phyloP scores from a whole-genome alignment of 1,140 invertebrate species.

The Cydia strobilella region DNA sequence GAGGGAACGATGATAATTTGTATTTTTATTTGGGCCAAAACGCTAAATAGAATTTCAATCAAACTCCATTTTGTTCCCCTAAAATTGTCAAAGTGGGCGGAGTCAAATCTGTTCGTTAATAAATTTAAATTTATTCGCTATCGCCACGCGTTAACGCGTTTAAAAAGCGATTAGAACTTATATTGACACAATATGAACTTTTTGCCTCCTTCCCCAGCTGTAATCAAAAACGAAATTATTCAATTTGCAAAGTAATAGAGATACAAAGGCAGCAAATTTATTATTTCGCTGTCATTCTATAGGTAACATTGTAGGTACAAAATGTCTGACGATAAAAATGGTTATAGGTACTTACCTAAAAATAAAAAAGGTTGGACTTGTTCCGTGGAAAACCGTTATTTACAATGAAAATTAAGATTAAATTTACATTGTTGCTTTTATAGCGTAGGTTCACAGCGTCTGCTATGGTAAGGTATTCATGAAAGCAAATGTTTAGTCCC shows the following conservation, averaged over 20 bases:
- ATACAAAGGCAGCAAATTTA: constrained; percentile 24
- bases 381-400: constrained; percentile 45
- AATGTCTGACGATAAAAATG: constrained; percentile 16
- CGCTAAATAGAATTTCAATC: constrained; percentile 48
- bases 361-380: constrained; percentile 16
- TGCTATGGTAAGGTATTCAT: constrained; percentile 77
- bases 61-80: constrained; percentile 75
- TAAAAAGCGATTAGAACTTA: constrained; percentile 80
- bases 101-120: constrained; percentile 73
- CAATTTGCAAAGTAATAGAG: constrained; percentile 64
- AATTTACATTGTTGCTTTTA: constrained; percentile 76
- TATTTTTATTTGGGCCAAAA: constrained; percentile 14
- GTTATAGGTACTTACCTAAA: neutral
- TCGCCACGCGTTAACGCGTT: constrained; percentile 71
- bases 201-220: constrained; percentile 63
- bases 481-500: constrained; percentile 72
- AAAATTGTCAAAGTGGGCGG: constrained; percentile 67
- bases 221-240: constrained; percentile 76
- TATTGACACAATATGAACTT: constrained; percentile 80
- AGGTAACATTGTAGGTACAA: neutral
- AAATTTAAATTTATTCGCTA: constrained; percentile 79
- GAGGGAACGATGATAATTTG: constrained; percentile 14
- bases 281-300: constrained; percentile 21
- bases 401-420: constrained; percentile 69
- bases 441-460: constrained; percentile 54